These are phyloP conservation scores for Harpegnathos saltator DNA, from an alignment of 1,140 invertebrate species.

Conservation along the genomic window DNA sequence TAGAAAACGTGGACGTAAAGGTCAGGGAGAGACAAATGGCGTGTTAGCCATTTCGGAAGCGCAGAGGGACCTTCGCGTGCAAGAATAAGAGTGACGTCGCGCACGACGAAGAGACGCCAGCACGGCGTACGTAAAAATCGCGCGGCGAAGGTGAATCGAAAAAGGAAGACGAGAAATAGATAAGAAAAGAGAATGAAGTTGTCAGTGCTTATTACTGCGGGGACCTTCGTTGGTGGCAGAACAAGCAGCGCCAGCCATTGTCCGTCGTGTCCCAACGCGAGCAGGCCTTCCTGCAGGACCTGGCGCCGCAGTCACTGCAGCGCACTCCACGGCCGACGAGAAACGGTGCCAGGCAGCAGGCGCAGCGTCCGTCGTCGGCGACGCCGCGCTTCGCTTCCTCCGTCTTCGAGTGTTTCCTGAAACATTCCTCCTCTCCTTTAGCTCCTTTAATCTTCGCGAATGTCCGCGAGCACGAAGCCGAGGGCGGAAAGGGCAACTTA, in stretches of 20 bases:
- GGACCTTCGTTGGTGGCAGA: conserved; percentile 82
- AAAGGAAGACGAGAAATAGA: too few species aligned
- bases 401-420: conserved; percentile 72
- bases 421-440: conserved; percentile 51
- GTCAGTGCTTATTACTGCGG: not conserved
- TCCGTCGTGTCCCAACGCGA: conserved; percentile 77
- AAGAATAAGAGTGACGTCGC: too few species aligned
- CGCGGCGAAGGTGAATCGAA: too few species aligned
- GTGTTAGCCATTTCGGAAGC: too few species aligned
- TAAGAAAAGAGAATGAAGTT: not conserved
- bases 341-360: conserved; percentile 82
- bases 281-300: conserved; percentile 79
- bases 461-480: too few species aligned
- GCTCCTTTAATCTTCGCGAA: too few species aligned
- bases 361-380: conserved; percentile 79
- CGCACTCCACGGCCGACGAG: conserved; percentile 74
- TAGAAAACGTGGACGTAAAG: too few species aligned
- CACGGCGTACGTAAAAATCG: too few species aligned
- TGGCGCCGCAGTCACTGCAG: conserved; percentile 80
- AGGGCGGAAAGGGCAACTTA: too few species aligned
- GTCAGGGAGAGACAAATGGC: too few species aligned
- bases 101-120: too few species aligned
- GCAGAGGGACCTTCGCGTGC: too few species aligned
- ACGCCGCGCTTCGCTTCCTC: conserved; percentile 56
- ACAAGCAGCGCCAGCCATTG: conserved; percentile 79